Evolutionary conservation across 2,113 vertebrate genomes (phyloP).

Genomic region (Coturnix japonica): DNA sequence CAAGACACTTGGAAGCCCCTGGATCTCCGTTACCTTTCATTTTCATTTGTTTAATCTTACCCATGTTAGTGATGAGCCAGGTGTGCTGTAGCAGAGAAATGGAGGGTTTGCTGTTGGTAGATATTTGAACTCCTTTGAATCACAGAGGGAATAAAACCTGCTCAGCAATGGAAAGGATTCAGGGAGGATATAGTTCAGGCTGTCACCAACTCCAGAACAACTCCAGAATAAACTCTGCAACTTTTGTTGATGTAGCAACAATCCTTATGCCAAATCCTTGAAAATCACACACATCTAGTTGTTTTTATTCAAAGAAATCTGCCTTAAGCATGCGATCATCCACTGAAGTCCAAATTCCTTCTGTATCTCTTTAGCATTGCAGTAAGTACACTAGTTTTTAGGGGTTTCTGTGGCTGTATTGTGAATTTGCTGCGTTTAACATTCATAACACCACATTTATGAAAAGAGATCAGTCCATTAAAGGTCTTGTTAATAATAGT

Average conservation of each 20-base stretch:
- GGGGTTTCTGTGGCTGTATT: not conserved
- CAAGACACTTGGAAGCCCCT: not conserved
- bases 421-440: not conserved
- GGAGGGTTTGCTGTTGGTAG: not conserved
- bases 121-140: not conserved
- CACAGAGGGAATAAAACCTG: not conserved
- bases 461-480: conserved; percentile 31
- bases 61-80: not conserved
- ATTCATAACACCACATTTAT: not conserved
- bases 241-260: not conserved
- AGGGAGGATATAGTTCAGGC: not conserved
- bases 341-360: not conserved
- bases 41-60: not conserved
- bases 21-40: not conserved
- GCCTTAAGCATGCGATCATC: not conserved
- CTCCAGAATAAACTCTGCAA: not conserved
- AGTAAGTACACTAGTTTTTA: not conserved
- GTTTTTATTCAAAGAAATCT: not conserved
- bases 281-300: not conserved
- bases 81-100: not conserved
- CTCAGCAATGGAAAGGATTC: not conserved
- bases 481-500: conserved; percentile 37
- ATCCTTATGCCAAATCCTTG: not conserved
- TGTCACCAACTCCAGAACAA: not conserved
- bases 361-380: not conserved